These are phyloP conservation scores for Chouioia cunea DNA, from an alignment of 2,888 invertebrate species.

Conservation along the genomic window DNA sequence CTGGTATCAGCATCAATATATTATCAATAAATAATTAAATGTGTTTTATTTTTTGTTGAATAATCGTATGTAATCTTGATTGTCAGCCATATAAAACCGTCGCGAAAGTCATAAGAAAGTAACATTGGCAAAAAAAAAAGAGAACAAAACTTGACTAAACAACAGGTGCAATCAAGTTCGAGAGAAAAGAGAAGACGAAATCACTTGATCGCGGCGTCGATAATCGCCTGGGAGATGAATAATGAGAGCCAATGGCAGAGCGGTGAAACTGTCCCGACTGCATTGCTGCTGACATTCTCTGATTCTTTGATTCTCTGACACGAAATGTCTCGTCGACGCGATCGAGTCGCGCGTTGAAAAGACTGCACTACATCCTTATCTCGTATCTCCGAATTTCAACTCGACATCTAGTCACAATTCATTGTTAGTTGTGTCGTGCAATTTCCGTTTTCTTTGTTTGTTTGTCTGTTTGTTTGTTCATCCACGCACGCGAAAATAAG, in stretches of 20 bases:
- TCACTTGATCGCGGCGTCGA: conserved; percentile 20
- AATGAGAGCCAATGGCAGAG: conserved; percentile 69
- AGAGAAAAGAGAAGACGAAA: background rate
- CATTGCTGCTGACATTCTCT: conserved; percentile 46
- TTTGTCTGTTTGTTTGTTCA: too few relatives aligned
- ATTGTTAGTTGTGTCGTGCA: too few relatives aligned
- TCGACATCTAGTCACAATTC: too few relatives aligned
- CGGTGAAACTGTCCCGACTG: conserved; percentile 66
- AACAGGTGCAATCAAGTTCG: too few relatives aligned
- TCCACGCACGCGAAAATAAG: too few relatives aligned
- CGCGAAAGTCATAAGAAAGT: too few relatives aligned
- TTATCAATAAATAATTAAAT: conserved; percentile 19
- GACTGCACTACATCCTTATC: conserved; percentile 13
- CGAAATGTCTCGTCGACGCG: conserved; percentile 9
- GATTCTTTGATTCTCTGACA: background rate
- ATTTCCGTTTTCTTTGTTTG: too few relatives aligned
- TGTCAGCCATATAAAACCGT: too few relatives aligned
- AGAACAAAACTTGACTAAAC: too few relatives aligned
- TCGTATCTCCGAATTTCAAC: background rate
- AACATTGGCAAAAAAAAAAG: too few relatives aligned
- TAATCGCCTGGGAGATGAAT: conserved; percentile 62
- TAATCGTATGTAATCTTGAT: too few relatives aligned
- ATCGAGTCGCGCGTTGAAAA: conserved; percentile 33
- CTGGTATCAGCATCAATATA: conserved; percentile 51
- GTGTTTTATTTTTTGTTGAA: conserved; percentile 33